Evolutionary conservation across 2,797 vertebrate species (phyloP).

Genomic region (Gobio occitaniae): DNA sequence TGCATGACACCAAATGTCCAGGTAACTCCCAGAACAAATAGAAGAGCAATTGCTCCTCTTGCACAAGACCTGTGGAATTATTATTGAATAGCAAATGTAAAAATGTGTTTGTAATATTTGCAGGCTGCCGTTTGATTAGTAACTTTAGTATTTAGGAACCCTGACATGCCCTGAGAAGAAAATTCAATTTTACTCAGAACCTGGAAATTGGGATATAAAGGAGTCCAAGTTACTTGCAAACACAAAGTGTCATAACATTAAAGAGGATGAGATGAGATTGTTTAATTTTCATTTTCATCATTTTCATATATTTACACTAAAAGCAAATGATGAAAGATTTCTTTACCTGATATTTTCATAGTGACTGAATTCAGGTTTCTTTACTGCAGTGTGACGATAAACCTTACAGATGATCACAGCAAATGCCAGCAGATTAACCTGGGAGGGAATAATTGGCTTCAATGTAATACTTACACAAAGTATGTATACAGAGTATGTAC

Average conservation of each 20-base stretch:
- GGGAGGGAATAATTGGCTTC: conserved; percentile 51
- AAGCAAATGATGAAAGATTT: not conserved
- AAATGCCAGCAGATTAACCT: conserved; percentile 98
- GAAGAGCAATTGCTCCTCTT: conserved; percentile 91
- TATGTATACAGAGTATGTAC: too few species aligned
- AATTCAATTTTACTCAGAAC: not conserved
- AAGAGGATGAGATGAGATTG: not conserved
- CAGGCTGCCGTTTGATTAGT: not conserved
- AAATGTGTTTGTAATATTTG: not conserved
- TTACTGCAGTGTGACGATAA: conserved; percentile 92
- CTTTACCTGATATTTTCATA: conserved; percentile 93
- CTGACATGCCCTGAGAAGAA: not conserved
- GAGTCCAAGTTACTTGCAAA: not conserved
- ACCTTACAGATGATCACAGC: conserved; percentile 98
- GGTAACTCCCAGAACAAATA: conserved; percentile 96
- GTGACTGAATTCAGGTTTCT: conserved; percentile 97
- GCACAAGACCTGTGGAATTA: conserved; percentile 87
- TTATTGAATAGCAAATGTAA: not conserved
- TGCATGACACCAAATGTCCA: conserved; percentile 97
- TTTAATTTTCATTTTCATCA: too few species aligned
- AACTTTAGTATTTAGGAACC: not conserved
- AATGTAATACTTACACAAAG: not conserved
- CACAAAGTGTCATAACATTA: not conserved
- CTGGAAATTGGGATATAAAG: not conserved
- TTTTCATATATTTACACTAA: not conserved